Evolutionary conservation across 2,888 invertebrate genomes (phyloP), one percentile per base, ranked within the genome.

Genomic region (Leucophora obtusa): DNA sequence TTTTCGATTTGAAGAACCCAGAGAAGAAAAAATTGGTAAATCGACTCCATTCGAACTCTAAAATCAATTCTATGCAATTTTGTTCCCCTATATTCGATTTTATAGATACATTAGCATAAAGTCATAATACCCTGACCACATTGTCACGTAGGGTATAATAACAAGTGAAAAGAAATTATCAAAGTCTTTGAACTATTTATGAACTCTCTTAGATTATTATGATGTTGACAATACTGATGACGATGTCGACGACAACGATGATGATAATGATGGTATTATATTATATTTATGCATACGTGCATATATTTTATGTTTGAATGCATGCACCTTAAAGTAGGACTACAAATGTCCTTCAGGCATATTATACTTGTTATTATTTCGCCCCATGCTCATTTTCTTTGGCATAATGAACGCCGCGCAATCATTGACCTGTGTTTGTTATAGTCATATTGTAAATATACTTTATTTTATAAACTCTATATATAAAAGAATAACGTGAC

Each of bases 181-280:
- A 35, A 65, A 65, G 65, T 38, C 65, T 65, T 65, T 65, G 65
- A 53, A 65, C 53, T 63, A 63, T 63, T 63, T 63, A 63, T 65
- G 65, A 38, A 65, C 65, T 53, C 53, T 63, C 11, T 38, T 11
- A 38, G 38, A 38, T 38, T 38, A 38, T 38, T 38, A 38, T 38
- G 38, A 38, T 38, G 38, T 38, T 38, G 38, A 11, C 11, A 38
- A 38, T 38, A 14, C 8, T 38, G 38, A 38, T 14, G 11, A 2
- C 4, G 38, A 38, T 2, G 35, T 17, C 14, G 18, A 9, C 2
- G 11, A 56, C n/a, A 28, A n/a, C 9, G 28, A 35, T 58, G 38
- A 5, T 11, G 38, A 11, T 14, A 38, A 11, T 11, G 11, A 11
- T 4, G 11, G 28, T 28, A 28, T 38, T 62, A 50, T 62, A 62